Evolutionary conservation across 2,888 invertebrate species (phyloP).

Genomic region (Galerucella nymphaeae): DNA sequence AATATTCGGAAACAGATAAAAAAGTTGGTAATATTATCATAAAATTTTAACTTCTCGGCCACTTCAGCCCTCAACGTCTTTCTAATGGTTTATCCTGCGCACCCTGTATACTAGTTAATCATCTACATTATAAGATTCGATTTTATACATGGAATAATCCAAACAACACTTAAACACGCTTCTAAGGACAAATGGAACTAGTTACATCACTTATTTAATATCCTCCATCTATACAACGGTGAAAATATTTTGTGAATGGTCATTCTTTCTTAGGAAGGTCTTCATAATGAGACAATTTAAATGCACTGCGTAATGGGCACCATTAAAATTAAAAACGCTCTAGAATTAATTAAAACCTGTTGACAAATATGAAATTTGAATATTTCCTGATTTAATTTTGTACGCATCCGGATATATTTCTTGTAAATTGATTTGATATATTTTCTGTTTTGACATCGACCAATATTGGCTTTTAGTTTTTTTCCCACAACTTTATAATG

Average conservation of each 20-base stretch:
- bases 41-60: too few relatives aligned
- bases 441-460: too few relatives aligned
- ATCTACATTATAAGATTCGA: too few relatives aligned
- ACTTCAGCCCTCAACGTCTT: too few relatives aligned
- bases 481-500: too few relatives aligned
- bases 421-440: not conserved
- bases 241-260: conserved; percentile 9
- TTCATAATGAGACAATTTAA: conserved; percentile 27
- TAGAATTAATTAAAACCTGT: conserved; percentile 19
- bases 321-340: conserved; percentile 20
- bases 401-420: not conserved
- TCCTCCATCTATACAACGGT: not conserved
- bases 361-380: not conserved
- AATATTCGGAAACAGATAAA: too few relatives aligned
- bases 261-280: conserved; percentile 24
- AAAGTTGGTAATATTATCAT: too few relatives aligned
- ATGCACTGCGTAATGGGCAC: conserved; percentile 18
- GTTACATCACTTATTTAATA: not conserved
- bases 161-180: not conserved
- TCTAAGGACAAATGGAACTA: not conserved
- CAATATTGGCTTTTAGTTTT: too few relatives aligned
- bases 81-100: too few relatives aligned
- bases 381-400: not conserved
- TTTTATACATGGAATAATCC: too few relatives aligned
- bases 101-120: too few relatives aligned